These are phyloP conservation scores for Podiceps cristatus DNA, from an alignment of 2,113 vertebrate genomes.

Conservation along the genomic window DNA sequence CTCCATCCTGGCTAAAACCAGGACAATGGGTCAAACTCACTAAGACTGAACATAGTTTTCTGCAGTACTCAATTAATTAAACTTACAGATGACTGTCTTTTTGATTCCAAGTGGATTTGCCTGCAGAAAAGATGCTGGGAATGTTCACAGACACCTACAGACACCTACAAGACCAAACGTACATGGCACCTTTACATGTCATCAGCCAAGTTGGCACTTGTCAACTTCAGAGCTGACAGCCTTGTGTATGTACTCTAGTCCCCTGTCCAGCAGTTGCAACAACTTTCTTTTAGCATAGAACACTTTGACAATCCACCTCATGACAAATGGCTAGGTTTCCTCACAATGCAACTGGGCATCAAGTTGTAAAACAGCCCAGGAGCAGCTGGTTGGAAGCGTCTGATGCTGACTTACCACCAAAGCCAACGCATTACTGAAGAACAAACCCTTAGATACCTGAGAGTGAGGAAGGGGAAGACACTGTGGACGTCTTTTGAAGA, in stretches of 20 bases:
- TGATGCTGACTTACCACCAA: neutral
- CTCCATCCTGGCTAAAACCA: too few relatives aligned
- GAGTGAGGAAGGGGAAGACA: neutral
- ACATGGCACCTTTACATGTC: accelerated
- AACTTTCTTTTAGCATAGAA: neutral
- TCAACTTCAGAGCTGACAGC: neutral
- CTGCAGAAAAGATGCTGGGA: neutral
- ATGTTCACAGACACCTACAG: neutral
- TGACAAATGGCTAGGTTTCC: neutral
- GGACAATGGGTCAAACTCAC: neutral
- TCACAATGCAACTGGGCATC: neutral
- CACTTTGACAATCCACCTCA: neutral
- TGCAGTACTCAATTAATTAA: neutral
- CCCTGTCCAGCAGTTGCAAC: neutral
- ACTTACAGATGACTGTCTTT: neutral
- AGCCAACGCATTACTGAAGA: neutral
- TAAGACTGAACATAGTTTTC: neutral
- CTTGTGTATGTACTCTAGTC: neutral
- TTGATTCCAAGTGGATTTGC: neutral
- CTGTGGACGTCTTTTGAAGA: neutral
- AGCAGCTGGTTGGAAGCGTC: neutral
- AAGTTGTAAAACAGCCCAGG: neutral
- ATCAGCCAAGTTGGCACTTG: neutral
- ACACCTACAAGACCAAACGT: neutral
- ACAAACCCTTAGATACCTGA: neutral